A percentile compares a stretch with the other conserved stretches of the same genome.
These are phyloP conservation scores for Epinotia nisella DNA, from an alignment of 2,888 invertebrate species.

Conservation along the genomic window DNA sequence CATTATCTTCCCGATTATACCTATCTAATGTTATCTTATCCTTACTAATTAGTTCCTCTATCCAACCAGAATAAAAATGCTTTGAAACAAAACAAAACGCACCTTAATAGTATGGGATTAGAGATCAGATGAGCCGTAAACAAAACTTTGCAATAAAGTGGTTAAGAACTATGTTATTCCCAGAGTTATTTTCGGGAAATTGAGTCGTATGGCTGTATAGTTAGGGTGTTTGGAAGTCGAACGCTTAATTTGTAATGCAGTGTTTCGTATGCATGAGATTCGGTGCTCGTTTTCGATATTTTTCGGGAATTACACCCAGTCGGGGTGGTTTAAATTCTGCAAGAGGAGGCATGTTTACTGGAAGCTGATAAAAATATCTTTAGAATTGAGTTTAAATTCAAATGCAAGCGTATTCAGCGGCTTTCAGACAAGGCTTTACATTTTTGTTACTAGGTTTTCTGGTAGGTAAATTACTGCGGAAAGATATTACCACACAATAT, in stretches of 20 bases:
- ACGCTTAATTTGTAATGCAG: slow-evolving; percentile 32
- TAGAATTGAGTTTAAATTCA: slow-evolving; percentile 31
- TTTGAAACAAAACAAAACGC: not conserved
- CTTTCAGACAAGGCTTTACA: slow-evolving; percentile 20
- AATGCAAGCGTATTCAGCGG: slow-evolving; percentile 18
- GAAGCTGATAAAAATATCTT: slow-evolving; percentile 41
- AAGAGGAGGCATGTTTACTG: slow-evolving; percentile 34
- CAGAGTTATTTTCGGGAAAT: slow-evolving; percentile 2
- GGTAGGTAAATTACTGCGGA: not conserved
- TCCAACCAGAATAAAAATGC: not conserved
- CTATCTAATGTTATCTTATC: slow-evolving; percentile 40
- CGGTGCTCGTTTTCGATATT: slow-evolving; percentile 53
- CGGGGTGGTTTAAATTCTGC: slow-evolving; percentile 45
- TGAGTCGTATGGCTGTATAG: not conserved
- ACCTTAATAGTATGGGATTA: not conserved
- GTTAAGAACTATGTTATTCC: slow-evolving; percentile 13
- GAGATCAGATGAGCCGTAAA: slow-evolving; percentile 12
- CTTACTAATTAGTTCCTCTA: slow-evolving; percentile 43
- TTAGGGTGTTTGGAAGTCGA: not conserved
- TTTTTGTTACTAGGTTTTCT: slow-evolving; percentile 8
- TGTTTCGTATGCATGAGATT: slow-evolving; percentile 42
- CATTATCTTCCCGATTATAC: slow-evolving; percentile 24
- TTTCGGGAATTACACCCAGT: slow-evolving; percentile 58
- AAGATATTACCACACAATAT: not conserved
- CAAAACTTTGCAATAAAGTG: slow-evolving; percentile 17